These are phyloP conservation scores for Diloba caeruleocephala DNA, from an alignment of 2,888 invertebrate species.

Conservation along the genomic window DNA sequence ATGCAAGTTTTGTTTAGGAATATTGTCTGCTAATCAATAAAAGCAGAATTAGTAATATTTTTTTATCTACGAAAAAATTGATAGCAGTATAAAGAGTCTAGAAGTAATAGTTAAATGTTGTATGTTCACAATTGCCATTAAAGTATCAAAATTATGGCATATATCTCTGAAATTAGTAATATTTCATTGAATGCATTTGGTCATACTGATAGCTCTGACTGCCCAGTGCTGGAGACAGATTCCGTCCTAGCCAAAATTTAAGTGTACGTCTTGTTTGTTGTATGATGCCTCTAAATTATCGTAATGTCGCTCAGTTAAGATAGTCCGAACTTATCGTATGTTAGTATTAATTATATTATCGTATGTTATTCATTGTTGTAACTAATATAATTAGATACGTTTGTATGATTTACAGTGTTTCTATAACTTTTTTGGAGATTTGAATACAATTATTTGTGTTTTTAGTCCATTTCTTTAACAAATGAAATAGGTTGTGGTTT, in stretches of 20 bases:
- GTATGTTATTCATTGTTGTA: conserved; percentile 64
- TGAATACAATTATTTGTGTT: conserved; percentile 75
- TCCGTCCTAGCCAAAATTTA: conserved; percentile 34
- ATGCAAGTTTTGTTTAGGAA: conserved; percentile 1
- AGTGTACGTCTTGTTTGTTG: conserved; percentile 44
- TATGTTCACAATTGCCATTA: conserved; percentile 12
- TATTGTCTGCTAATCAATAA: conserved; percentile 13
- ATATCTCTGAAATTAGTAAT: not conserved
- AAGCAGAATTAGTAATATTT: conserved; percentile 21
- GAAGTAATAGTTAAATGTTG: conserved; percentile 18
- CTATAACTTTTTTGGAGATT: conserved; percentile 76
- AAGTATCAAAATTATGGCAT: conserved; percentile 1
- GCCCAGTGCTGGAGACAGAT: conserved; percentile 13
- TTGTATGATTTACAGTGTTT: conserved; percentile 86
- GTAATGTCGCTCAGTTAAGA: conserved; percentile 65
- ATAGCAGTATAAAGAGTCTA: conserved; percentile 23
- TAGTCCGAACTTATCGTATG: conserved; percentile 51
- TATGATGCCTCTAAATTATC: conserved; percentile 57
- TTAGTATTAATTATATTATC: conserved; percentile 57
- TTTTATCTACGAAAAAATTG: conserved; percentile 21
- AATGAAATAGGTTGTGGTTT: conserved; percentile 55
- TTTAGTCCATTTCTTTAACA: conserved; percentile 65
- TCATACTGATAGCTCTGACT: conserved; percentile 22
- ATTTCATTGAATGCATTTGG: conserved; percentile 3
- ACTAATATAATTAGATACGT: conserved; percentile 78